These are phyloP conservation scores for Tholera decimalis DNA, from an alignment of 2,888 invertebrate species.

Conservation along the genomic window DNA sequence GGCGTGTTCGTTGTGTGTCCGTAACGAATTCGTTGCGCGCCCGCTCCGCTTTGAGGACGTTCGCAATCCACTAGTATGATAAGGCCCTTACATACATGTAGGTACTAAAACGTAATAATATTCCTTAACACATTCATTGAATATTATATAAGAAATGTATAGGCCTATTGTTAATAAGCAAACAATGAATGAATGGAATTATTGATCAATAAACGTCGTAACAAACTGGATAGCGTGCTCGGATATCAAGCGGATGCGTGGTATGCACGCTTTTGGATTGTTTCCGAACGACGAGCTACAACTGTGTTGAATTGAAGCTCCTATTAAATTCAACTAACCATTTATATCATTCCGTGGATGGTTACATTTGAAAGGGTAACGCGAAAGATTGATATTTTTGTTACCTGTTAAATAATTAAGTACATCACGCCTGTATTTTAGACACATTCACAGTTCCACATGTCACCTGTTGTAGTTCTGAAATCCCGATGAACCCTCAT, in stretches of 20 bases:
- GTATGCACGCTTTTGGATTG: slow-evolving; percentile 28
- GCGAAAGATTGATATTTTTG: background rate
- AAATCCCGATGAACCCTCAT: too few relatives aligned
- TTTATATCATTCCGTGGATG: slow-evolving; percentile 8
- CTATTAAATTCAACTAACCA: slow-evolving; percentile 20
- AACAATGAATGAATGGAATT: slow-evolving; percentile 66
- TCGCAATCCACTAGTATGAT: too few relatives aligned
- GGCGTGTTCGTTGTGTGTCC: too few relatives aligned
- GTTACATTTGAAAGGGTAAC: background rate
- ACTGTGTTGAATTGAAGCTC: slow-evolving; percentile 23
- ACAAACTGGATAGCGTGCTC: slow-evolving; percentile 57
- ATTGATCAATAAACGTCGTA: slow-evolving; percentile 58
- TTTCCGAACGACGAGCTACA: slow-evolving; percentile 22
- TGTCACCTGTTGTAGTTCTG: too few relatives aligned
- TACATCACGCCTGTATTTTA: too few relatives aligned
- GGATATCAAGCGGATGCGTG: slow-evolving; percentile 21
- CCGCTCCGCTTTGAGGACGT: too few relatives aligned
- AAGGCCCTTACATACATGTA: background rate
- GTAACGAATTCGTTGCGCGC: too few relatives aligned
- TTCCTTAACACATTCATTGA: slow-evolving; percentile 39
- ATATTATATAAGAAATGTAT: slow-evolving; percentile 42
- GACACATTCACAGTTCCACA: too few relatives aligned
- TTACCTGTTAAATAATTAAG: background rate
- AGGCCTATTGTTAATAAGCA: slow-evolving; percentile 47
- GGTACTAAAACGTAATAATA: slow-evolving; percentile 4